Conservation (phyloP, 2,888 invertebrate genomes). For the Podabrus alpinus region DNA sequence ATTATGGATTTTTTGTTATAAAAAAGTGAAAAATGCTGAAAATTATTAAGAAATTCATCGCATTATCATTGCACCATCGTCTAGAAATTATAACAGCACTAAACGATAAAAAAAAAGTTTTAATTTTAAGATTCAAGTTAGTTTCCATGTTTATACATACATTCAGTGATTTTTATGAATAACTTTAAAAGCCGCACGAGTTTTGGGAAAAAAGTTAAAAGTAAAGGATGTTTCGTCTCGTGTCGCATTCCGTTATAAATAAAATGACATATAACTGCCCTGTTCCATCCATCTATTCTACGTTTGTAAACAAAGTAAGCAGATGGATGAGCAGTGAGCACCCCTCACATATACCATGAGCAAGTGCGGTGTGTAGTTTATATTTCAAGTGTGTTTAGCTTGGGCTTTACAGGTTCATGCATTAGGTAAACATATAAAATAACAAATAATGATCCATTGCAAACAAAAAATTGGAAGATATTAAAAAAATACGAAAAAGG, state of each 20-base stretch:
- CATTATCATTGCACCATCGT: no score
- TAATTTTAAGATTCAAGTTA: no score
- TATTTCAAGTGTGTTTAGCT: conserved; percentile 23
- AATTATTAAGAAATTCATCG: no score
- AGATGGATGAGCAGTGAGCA: conserved; percentile 45
- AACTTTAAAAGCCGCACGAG: not conserved
- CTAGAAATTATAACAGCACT: no score
- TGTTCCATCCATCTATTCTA: conserved; percentile 38
- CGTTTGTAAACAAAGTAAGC: conserved; percentile 44
- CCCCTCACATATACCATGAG: conserved; percentile 35
- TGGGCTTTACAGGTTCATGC: conserved; percentile 17
- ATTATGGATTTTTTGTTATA: no score
- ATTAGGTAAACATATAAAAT: conserved; percentile 4
- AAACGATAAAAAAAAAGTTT: no score
- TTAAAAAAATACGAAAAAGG: not conserved
- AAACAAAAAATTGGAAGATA: not conserved
- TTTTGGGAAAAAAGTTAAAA: conserved; percentile 33
- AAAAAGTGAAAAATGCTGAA: no score
- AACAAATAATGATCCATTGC: conserved; percentile 5
- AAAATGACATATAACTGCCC: conserved; percentile 41
- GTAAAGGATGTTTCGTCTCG: conserved; percentile 50
- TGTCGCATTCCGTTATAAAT: conserved; percentile 45
- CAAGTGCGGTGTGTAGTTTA: conserved; percentile 40
- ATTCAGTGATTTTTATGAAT: not conserved
- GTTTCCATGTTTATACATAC: no score